These are phyloP conservation scores for Leptobrachium ailaonicum DNA, from an alignment of 2,113 vertebrate species.

Conservation along the genomic window DNA sequence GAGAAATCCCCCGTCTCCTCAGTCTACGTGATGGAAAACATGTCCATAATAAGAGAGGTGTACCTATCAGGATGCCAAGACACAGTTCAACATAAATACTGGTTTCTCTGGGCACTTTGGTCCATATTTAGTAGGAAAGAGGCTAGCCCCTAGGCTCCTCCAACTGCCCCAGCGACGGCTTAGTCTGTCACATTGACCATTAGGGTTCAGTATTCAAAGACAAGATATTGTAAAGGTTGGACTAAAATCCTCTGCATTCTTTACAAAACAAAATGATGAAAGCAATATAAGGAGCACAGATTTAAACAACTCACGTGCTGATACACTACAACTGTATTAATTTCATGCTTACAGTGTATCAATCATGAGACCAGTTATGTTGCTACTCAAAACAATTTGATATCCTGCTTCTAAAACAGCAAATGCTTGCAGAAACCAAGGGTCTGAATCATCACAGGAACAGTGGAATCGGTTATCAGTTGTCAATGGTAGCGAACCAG, in stretches of 20 bases:
- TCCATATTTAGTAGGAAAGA: no score
- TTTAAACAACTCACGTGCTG: background rate
- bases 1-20: no score
- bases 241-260: background rate
- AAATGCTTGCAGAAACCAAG: constrained; percentile 12
- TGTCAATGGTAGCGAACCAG: background rate
- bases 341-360: constrained; percentile 42
- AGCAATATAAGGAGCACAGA: background rate
- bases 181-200: no score
- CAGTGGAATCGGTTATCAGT: constrained; percentile 8
- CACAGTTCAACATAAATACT: no score
- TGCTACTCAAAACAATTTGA: constrained; percentile 44
- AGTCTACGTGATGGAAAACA: no score
- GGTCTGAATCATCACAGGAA: constrained; percentile 14
- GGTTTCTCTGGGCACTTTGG: no score
- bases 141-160: no score
- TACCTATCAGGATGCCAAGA: no score
- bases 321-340: constrained; percentile 35
- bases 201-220: no score
- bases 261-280: background rate
- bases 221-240: no score
- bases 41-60: no score
- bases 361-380: constrained; percentile 33
- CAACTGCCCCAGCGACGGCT: no score
- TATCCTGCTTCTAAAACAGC: constrained; percentile 27